Evolutionary conservation across 2,888 invertebrate genomes (phyloP).

Genomic region (Melanophora roralis): DNA sequence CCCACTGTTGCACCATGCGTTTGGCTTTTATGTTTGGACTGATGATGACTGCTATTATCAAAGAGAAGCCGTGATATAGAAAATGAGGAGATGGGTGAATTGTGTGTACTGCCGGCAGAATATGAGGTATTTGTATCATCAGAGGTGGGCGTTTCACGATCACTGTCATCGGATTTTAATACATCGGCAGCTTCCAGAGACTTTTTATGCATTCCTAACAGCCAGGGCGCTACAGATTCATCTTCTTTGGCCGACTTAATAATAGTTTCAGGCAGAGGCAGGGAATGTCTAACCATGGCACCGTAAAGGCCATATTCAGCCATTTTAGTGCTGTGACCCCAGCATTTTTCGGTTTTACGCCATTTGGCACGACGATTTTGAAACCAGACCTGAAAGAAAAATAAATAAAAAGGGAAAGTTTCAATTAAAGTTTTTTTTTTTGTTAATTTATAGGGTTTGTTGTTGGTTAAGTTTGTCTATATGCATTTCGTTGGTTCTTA

Average conservation of each 20-base stretch:
- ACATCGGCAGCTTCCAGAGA: slow-evolving; percentile 98
- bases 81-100: slow-evolving; percentile 77
- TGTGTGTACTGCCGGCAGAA: slow-evolving; percentile 76
- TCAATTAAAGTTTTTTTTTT: too few relatives aligned
- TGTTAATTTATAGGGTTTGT: too few relatives aligned
- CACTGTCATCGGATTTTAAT: slow-evolving; percentile 88
- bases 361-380: slow-evolving; percentile 97
- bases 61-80: slow-evolving; percentile 76
- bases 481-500: too few relatives aligned
- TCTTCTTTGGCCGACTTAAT: slow-evolving; percentile 98
- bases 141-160: slow-evolving; percentile 81
- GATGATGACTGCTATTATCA: slow-evolving; percentile 70
- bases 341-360: slow-evolving; percentile 99
- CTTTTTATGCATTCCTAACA: slow-evolving; percentile 98
- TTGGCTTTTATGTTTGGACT: slow-evolving; percentile 43
- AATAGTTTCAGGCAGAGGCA: slow-evolving; percentile 98
- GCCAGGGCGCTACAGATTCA: slow-evolving; percentile 98
- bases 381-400: slow-evolving; percentile 92
- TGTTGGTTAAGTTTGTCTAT: too few relatives aligned
- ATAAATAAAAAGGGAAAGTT: neutral
- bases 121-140: slow-evolving; percentile 80
- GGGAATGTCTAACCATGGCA: slow-evolving; percentile 99
- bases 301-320: slow-evolving; percentile 99
- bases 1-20: slow-evolving; percentile 59
- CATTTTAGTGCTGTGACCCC: slow-evolving; percentile 99